Conservation (phyloP, 1,140 invertebrate genomes). For the Heliconius melpomene region DNA sequence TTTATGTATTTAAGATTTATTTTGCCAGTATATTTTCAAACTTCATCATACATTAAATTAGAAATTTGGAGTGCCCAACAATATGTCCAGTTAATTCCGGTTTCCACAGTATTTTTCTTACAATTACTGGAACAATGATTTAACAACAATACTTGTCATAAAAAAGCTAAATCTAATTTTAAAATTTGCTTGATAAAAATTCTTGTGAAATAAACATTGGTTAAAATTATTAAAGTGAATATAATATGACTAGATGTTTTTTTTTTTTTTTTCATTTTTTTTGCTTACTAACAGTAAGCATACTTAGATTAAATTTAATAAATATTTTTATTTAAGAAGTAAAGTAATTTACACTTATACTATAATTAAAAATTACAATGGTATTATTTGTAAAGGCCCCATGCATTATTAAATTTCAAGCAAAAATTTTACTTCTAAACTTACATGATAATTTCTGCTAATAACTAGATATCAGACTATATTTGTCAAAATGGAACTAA, state of each 20-base stretch:
- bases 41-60: too few relatives aligned
- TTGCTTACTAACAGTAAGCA: background rate
- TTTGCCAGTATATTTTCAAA: too few relatives aligned
- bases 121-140: background rate
- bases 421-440: conserved; percentile 13
- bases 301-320: background rate
- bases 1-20: too few relatives aligned
- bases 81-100: too few relatives aligned
- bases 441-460: background rate
- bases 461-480: conserved; percentile 7
- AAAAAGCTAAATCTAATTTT: background rate
- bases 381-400: conserved; percentile 50
- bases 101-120: background rate
- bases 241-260: background rate
- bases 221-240: background rate
- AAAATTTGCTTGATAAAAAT: background rate
- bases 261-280: background rate
- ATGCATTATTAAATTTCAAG: conserved; percentile 46
- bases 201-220: background rate
- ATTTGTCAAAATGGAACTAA: background rate
- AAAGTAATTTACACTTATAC: background rate
- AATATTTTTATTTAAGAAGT: background rate
- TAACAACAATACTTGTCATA: background rate
- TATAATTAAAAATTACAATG: conserved; percentile 39
- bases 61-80: too few relatives aligned